Conservation (phyloP, 1,140 invertebrate genomes). For the Tetramorium simillimum region DNA sequence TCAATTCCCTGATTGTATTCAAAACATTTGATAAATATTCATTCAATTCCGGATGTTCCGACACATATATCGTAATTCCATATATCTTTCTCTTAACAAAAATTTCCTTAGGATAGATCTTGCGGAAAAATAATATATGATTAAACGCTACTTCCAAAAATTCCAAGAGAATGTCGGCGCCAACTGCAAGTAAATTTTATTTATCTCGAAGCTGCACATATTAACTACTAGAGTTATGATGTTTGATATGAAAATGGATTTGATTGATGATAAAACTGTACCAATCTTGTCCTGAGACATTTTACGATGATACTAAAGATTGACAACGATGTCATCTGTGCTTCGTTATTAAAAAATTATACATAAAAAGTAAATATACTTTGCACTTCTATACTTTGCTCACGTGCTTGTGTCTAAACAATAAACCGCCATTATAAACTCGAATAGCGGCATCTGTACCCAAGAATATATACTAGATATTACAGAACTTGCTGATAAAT, state of each 20-base stretch:
- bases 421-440: neutral
- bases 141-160: slow-evolving; percentile 88
- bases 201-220: neutral
- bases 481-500: neutral
- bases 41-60: slow-evolving; percentile 87
- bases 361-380: too few relatives aligned
- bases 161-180: slow-evolving; percentile 83
- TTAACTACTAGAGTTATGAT: neutral
- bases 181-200: slow-evolving; percentile 73
- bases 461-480: neutral
- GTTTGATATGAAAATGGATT: neutral
- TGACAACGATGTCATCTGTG: neutral
- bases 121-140: slow-evolving; percentile 85
- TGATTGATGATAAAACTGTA: slow-evolving; percentile 32
- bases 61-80: slow-evolving; percentile 85
- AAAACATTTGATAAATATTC: slow-evolving; percentile 87
- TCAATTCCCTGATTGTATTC: slow-evolving; percentile 81
- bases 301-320: neutral
- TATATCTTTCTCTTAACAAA: slow-evolving; percentile 87
- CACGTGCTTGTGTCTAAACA: neutral
- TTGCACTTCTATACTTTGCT: neutral
- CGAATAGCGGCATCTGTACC: slow-evolving; percentile 4
- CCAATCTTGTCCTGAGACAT: slow-evolving; percentile 77
- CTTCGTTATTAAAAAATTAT: neutral
- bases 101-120: slow-evolving; percentile 87